A percentile compares a stretch with the other conserved stretches of the same genome.
Evolutionary conservation across 2,888 invertebrate species (phyloP).

Genomic region (Cremastinae sp.): DNA sequence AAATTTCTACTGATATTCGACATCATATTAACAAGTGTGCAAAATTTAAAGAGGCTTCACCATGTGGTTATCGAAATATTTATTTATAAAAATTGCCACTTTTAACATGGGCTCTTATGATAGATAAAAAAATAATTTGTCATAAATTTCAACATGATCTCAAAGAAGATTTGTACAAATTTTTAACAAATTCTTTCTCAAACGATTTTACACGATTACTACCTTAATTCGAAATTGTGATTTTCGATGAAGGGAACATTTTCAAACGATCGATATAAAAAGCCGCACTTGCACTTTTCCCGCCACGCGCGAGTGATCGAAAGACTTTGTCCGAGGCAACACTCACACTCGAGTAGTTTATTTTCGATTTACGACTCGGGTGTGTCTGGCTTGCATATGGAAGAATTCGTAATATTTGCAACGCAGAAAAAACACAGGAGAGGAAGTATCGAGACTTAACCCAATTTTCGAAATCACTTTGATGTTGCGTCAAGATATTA

Average conservation of each 20-base stretch:
- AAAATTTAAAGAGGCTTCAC: no score
- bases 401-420: constrained; percentile 56
- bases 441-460: constrained; percentile 50
- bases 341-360: constrained; percentile 59
- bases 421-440: constrained; percentile 33
- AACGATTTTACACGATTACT: no score
- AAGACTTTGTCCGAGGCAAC: constrained; percentile 22
- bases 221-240: no score
- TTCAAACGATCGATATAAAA: constrained; percentile 24
- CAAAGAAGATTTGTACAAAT: no score
- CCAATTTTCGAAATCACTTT: constrained; percentile 53
- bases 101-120: no score
- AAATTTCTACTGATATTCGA: no score
- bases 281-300: constrained; percentile 33
- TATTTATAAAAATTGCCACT: no score
- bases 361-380: constrained; percentile 61
- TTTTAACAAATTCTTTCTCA: no score
- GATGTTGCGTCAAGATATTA: constrained; percentile 27
- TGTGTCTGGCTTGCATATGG: constrained; percentile 60
- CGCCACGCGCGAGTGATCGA: constrained; percentile 9
- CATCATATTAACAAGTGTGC: no score
- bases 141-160: no score
- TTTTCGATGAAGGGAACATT: constrained; percentile 7
- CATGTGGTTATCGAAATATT: no score
- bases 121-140: no score